Percentiles rank a stretch among this genome's conserved stretches.
Conservation (phyloP, 2,797 vertebrate species). For the Apogon talboti region DNA sequence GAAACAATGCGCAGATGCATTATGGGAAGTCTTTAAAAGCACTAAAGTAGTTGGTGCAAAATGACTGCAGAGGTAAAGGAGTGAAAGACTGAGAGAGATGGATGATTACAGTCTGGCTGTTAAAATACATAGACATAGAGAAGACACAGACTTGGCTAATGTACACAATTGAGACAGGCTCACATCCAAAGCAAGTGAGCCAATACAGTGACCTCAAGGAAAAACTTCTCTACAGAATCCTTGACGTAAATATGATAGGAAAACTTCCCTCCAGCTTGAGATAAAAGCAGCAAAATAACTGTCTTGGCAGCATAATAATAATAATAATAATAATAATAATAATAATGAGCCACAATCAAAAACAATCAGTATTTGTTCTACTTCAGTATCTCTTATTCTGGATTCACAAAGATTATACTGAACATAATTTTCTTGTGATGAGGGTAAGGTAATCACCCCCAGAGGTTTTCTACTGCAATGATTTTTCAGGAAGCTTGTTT, state of each 20-base stretch:
- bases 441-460: too few species aligned
- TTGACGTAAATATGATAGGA: background rate
- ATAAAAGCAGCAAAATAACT: background rate
- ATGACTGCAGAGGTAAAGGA: conserved; percentile 30
- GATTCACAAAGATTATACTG: background rate
- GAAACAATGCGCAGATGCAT: conserved; percentile 16
- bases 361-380: background rate
- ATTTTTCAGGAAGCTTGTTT: too few species aligned
- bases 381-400: background rate
- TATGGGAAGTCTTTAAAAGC: conserved; percentile 44
- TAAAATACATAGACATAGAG: conserved; percentile 13
- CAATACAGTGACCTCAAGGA: conserved; percentile 5
- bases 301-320: background rate
- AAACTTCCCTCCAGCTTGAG: background rate
- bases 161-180: background rate
- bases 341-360: background rate
- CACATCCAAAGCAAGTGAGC: background rate
- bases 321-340: too few species aligned
- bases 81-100: conserved; percentile 8
- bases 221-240: conserved; percentile 21
- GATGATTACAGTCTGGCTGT: conserved; percentile 9
- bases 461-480: too few species aligned
- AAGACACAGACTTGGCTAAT: background rate
- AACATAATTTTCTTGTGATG: too few species aligned
- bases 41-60: conserved; percentile 24